Evolutionary conservation across 2,888 invertebrate genomes (phyloP).

Genomic region (Diaperis boleti): DNA sequence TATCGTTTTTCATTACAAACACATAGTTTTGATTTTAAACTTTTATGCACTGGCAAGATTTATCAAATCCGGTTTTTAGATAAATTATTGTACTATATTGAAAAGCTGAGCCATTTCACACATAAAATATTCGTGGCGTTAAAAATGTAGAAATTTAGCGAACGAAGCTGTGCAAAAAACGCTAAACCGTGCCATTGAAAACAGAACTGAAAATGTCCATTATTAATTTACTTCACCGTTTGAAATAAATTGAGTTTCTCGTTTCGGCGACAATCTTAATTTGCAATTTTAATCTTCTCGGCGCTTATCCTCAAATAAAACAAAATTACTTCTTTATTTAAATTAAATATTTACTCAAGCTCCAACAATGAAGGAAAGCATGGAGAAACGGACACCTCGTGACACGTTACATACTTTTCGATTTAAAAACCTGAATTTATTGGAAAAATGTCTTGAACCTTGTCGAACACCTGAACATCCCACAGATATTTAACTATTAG

Average conservation of each 20-base stretch:
- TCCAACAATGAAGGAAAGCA: constrained; percentile 9
- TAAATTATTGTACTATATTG: too few species aligned
- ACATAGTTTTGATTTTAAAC: too few species aligned
- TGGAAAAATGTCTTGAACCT: constrained; percentile 12
- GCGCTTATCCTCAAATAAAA: neutral
- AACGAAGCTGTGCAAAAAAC: too few species aligned
- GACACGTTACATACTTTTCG: constrained; percentile 5
- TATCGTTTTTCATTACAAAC: too few species aligned
- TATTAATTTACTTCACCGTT: neutral
- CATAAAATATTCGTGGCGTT: too few species aligned
- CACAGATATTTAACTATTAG: neutral
- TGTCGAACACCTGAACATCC: constrained; percentile 18
- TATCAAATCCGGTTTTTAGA: too few species aligned
- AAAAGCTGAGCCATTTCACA: too few species aligned
- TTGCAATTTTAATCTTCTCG: constrained; percentile 11
- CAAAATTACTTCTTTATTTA: constrained; percentile 3
- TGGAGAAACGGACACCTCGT: constrained; percentile 1
- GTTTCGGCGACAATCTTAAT: constrained; percentile 1
- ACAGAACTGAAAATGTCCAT: neutral
- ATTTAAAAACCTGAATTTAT: constrained; percentile 22
- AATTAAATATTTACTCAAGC: neutral
- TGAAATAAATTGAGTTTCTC: neutral
- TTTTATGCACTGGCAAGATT: too few species aligned
- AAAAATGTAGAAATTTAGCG: too few species aligned
- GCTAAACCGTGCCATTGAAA: neutral